A percentile compares a stretch with the other conserved stretches of the same genome.
phyloP scores from a whole-genome alignment of 1,140 invertebrate genomes.

The Holcopasites calliopsidis region DNA sequence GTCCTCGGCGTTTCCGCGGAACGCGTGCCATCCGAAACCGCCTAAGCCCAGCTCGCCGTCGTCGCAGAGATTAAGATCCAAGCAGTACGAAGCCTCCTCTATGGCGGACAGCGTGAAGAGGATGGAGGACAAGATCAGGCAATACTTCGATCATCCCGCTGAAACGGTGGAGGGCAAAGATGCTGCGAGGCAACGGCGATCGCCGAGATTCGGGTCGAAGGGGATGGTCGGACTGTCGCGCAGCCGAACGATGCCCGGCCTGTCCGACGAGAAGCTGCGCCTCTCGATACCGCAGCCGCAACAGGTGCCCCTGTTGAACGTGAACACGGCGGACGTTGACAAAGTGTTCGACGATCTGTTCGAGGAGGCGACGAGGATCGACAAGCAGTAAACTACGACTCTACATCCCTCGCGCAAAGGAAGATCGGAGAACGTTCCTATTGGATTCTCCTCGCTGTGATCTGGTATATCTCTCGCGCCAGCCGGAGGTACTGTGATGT shows the following conservation, averaged over 20 bases:
- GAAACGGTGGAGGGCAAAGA: constrained; percentile 52
- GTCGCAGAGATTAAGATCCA: constrained; percentile 83
- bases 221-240: constrained; percentile 79
- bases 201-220: constrained; percentile 53
- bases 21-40: constrained; percentile 73
- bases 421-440: not conserved
- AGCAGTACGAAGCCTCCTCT: constrained; percentile 89
- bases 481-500: not conserved
- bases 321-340: constrained; percentile 85
- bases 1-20: not conserved
- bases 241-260: constrained; percentile 87
- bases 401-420: too few species aligned
- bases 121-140: constrained; percentile 89
- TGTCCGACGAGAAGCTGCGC: constrained; percentile 82
- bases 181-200: constrained; percentile 48
- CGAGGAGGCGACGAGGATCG: constrained; percentile 72
- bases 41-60: constrained; percentile 87
- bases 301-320: constrained; percentile 29
- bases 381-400: constrained; percentile 66
- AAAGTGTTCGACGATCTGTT: constrained; percentile 89
- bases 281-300: constrained; percentile 25
- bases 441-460: not conserved
- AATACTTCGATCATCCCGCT: constrained; percentile 83
- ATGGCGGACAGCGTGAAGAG: constrained; percentile 85
- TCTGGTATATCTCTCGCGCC: not conserved